These are phyloP conservation scores for Casuarius casuarius DNA, from an alignment of 2,113 vertebrate species.

Conservation along the genomic window DNA sequence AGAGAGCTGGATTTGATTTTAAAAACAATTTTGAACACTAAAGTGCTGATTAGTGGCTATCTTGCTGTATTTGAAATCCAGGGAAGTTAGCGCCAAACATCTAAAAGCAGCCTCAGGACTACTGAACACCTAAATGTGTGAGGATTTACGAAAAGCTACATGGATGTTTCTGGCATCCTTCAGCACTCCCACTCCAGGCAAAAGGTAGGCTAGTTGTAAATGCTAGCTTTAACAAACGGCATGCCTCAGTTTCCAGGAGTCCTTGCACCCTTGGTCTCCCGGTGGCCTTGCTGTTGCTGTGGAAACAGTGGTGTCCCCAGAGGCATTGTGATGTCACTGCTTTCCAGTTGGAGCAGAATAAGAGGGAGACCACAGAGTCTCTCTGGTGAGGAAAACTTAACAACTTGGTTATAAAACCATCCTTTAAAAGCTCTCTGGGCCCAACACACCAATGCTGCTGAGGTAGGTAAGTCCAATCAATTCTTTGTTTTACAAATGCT, in stretches of 20 bases:
- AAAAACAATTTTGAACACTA: background rate
- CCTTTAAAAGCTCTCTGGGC: conserved; percentile 34
- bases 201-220: background rate
- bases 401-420: background rate
- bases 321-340: conserved; percentile 66
- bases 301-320: conserved; percentile 44
- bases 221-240: background rate
- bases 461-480: background rate
- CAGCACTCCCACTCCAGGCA: background rate
- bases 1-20: conserved; percentile 8
- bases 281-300: conserved; percentile 15
- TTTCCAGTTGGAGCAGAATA: conserved; percentile 37
- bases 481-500: background rate
- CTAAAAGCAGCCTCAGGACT: conserved; percentile 16
- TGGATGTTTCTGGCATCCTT: background rate
- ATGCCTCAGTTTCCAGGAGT: background rate
- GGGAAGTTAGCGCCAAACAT: background rate
- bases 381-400: conserved; percentile 38
- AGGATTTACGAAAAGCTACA: background rate
- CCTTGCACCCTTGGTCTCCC: background rate
- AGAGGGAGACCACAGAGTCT: conserved; percentile 54
- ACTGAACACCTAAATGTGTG: background rate
- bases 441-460: background rate
- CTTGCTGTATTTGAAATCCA: background rate
- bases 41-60: background rate